Evolutionary conservation across 2,113 vertebrate species (phyloP), one percentile per base, ranked within the genome.

Genomic region (Malurus alboscapulatus): DNA sequence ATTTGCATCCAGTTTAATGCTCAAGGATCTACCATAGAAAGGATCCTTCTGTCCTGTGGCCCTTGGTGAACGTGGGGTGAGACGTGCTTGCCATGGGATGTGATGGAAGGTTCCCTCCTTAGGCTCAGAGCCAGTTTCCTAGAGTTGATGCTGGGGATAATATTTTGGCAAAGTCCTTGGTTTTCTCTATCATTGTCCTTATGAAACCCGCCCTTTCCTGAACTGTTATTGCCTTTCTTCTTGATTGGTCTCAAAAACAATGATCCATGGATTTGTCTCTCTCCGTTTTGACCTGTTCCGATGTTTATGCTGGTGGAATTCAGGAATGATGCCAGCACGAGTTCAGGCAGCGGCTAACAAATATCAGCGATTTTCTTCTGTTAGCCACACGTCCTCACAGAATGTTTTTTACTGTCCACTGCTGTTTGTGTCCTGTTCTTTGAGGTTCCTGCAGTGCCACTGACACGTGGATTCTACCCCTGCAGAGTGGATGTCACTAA

Each of bases 121-220:
- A 26, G 58, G 42, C 54, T 93, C 29, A 13, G n/a, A 65, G 84
- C 78, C 59, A 36, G 2, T 58, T 89, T 89, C 81, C 87, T 79
- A 44, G 57, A 26, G 30, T 55, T 67, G 57, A 45, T 62, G 18
- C 63, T 73, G 55, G 54, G 80, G 71, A 69, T 72, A 96, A 75
- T 1, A 0, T 73, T 87, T 95, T 95, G 89, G 58, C 88, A 50
- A 88, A 94, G 66, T 61, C 67, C 71, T 69, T 73, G 59, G 11
- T 62, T 92, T 94, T 62, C 81, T 67, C 50, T 51, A 67, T 89
- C 67, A 91, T 94, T 96, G 93, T 96, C 88, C 78, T 85, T 68
- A 47, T 0, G 27, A 91, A 94, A 87, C 67, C 84, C 75, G 0
- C 93, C 96, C 93, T 92, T 96, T 96, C 89, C 93, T 95, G 82